Base-by-base conservation (phyloP, 2,888 invertebrate genomes). In the Metopia argyrocephala region DNA sequence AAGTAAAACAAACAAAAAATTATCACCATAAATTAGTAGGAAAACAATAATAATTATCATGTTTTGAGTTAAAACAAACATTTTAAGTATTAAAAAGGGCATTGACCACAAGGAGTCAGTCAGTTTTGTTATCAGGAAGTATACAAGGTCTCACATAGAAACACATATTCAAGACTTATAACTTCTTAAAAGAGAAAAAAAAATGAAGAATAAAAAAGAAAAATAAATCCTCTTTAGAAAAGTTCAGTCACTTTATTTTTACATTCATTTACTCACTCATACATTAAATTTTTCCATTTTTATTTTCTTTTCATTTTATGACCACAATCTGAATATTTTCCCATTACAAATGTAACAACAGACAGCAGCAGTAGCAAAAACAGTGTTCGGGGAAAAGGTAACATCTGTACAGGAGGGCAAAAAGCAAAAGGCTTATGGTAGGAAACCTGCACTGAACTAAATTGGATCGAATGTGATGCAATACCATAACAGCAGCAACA, bases 301-400 rank as follows among this genome's bases (percentile, higher is more conserved):
- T 20, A 9, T 50, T 50, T 18, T 9, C 27, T 1, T 15, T 56
- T 56, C 25, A 27, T 56, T 56, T 31, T 12, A 31, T 31, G 15
- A 66, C 78, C 71, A 73, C 71, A 78, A 71, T 71, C 56, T 73
- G 71, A 65, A 78, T 78, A 73, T 78, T 78, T 78, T 78, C 78
- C 78, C 78, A 78, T n/a, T n/a, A 78, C 78, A 73, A 73, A 78
- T 54, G 3, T 54, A 71, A 65, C 38, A 27, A 61, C 59, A 52
- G 23, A 23, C 48, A 18, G 50, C 61, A 50, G 27, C 38, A 12
- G 9, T 38, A 38, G 38, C 15, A 15, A 38, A 38, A 38, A 38
- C 15, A 4, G 15, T 15, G 38, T 38, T 31, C 9, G 31, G 15
- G 64, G 25, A 57, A 73, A 54, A 66, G 5, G 12, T 9, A 78